Percentiles rank a stretch among this genome's conserved stretches.
Conservation (phyloP, 2,797 vertebrate genomes). For the Aselliscus stoliczkanus region DNA sequence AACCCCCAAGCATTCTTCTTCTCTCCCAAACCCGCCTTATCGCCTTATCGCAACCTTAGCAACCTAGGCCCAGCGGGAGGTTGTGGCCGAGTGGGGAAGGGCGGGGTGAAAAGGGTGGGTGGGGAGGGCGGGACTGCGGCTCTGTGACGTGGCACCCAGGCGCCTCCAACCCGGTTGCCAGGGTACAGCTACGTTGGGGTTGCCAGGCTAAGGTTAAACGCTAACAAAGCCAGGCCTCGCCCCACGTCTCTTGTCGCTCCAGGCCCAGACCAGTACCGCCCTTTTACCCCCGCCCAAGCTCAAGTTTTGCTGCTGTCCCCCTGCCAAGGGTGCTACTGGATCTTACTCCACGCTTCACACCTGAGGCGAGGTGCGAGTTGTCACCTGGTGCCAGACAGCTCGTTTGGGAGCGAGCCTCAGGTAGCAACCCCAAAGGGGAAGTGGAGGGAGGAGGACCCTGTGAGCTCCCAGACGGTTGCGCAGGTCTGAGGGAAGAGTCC, state of each 20-base stretch:
- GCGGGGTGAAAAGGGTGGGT: neutral
- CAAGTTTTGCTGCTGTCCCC: neutral
- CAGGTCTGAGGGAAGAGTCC: neutral
- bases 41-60: too few relatives aligned
- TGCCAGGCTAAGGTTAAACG: neutral
- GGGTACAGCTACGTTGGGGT: neutral
- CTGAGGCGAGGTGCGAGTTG: conserved; percentile 5
- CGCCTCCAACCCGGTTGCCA: neutral
- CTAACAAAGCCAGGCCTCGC: conserved; percentile 54
- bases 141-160: neutral
- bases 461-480: neutral
- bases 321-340: neutral
- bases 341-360: neutral
- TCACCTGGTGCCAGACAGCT: neutral
- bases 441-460: neutral
- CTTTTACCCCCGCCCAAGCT: neutral
- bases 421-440: conserved; percentile 9
- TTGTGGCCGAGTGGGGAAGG: rapidly evolving
- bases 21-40: rapidly evolving
- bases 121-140: neutral
- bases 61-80: rapidly evolving
- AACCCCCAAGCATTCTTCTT: rapidly evolving
- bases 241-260: neutral
- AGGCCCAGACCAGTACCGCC: neutral
- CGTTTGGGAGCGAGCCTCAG: conserved; percentile 39